Percentiles rank a stretch among this genome's conserved stretches.
Conservation (phyloP, 2,797 vertebrate species). For the Antrozous pallidus region DNA sequence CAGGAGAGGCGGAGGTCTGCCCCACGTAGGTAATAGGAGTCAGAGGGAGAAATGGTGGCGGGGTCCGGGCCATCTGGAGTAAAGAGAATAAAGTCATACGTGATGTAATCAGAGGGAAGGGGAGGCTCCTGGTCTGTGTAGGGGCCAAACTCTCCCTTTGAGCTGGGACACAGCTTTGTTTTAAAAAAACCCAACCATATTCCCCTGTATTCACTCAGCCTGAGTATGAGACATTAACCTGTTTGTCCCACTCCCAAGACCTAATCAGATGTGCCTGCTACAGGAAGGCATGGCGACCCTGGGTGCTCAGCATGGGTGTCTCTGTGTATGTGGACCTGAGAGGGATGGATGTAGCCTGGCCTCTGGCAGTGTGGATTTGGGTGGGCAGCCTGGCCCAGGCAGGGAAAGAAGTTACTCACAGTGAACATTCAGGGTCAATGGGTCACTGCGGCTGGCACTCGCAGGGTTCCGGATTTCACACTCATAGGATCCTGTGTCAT, state of each 20-base stretch:
- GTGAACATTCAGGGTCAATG: constrained; percentile 3
- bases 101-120: neutral
- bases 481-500: constrained; percentile 45
- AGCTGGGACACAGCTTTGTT: neutral
- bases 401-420: constrained; percentile 63
- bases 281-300: neutral
- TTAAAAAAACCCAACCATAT: neutral
- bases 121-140: neutral
- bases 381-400: fast-evolving
- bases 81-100: constrained; percentile 43
- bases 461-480: neutral
- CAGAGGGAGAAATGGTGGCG: constrained; percentile 35
- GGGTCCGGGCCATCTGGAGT: constrained; percentile 66
- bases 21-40: neutral
- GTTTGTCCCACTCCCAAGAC: neutral
- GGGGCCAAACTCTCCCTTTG: neutral
- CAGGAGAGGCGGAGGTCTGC: constrained; percentile 46
- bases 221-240: neutral
- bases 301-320: too few species aligned
- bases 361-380: neutral
- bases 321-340: too few species aligned
- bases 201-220: neutral
- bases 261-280: neutral
- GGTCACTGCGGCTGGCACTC: neutral
- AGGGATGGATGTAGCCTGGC: too few species aligned